These are phyloP conservation scores for Parazoanthus darwini DNA, from an alignment of 92 coral and sea anemone genomes.

Conservation along the genomic window DNA sequence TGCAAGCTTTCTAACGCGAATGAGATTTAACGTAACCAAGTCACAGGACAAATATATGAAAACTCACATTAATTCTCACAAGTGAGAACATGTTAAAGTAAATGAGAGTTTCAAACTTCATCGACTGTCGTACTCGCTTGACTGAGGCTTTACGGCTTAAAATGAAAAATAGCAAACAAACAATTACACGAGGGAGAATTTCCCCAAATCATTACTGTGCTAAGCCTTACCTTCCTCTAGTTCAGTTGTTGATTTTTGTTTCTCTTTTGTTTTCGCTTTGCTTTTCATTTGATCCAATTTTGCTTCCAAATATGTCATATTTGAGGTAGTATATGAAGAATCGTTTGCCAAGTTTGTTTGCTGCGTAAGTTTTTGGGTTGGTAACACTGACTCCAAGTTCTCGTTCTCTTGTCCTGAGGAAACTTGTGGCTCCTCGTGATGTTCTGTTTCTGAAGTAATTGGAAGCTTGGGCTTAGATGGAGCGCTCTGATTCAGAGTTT, in stretches of 20 bases:
- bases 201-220: background rate
- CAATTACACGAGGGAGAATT: background rate
- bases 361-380: background rate
- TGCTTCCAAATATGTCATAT: conserved; percentile 17
- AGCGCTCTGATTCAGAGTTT: background rate
- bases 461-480: background rate
- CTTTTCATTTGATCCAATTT: conserved; percentile 27
- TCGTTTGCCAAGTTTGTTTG: background rate
- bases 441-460: conserved; percentile 9
- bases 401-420: conserved; percentile 22
- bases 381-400: conserved; percentile 16
- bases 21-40: background rate
- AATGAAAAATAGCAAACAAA: background rate
- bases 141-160: background rate
- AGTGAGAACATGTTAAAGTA: background rate
- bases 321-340: background rate
- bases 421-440: background rate
- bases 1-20: background rate
- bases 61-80: background rate
- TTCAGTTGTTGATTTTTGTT: background rate
- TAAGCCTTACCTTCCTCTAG: conserved; percentile 4
- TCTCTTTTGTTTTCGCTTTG: background rate
- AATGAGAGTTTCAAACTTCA: too few species aligned
- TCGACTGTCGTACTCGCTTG: too few species aligned
- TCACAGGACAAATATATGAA: background rate